phyloP scores from a whole-genome alignment of 1,140 invertebrate genomes.

The Drosophila pruinosa region DNA sequence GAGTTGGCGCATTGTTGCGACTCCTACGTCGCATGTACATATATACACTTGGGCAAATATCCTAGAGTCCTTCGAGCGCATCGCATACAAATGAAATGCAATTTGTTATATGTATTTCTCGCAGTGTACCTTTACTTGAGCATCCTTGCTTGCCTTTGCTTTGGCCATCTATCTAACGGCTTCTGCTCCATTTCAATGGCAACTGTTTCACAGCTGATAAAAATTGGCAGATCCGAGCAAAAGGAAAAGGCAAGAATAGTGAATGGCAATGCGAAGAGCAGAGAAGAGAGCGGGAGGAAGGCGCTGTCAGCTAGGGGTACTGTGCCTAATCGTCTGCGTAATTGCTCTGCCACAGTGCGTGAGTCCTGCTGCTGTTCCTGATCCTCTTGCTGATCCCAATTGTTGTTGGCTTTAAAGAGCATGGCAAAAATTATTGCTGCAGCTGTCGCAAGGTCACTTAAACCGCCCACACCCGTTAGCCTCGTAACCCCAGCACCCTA shows the following conservation, averaged over 20 bases:
- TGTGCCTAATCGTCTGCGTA: conserved; percentile 80
- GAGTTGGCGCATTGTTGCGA: conserved; percentile 26
- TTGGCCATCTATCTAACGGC: conserved; percentile 73
- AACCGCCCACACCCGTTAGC: not conserved
- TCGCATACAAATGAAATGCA: not conserved
- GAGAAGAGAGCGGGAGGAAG: conserved; percentile 3
- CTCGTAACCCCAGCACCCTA: not conserved
- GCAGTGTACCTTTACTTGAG: not conserved
- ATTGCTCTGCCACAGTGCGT: conserved; percentile 68
- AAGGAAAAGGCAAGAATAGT: conserved; percentile 20
- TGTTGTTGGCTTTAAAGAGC: conserved; percentile 39
- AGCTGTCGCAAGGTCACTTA: conserved; percentile 48
- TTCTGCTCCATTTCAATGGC: conserved; percentile 78
- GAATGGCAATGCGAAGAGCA: not conserved
- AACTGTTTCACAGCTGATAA: conserved; percentile 80
- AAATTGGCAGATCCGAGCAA: conserved; percentile 63
- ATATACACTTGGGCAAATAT: not conserved
- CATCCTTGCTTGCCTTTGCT: conserved; percentile 19
- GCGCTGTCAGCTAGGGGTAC: conserved; percentile 10
- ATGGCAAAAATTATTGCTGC: conserved; percentile 43
- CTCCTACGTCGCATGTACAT: not conserved
- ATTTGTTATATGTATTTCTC: not conserved
- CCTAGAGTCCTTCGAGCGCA: not conserved
- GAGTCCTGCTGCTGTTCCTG: conserved; percentile 40
- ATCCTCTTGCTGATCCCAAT: conserved; percentile 40